These are phyloP conservation scores for Simalia tracyae DNA, from an alignment of 2,797 vertebrate genomes.

Conservation along the genomic window DNA sequence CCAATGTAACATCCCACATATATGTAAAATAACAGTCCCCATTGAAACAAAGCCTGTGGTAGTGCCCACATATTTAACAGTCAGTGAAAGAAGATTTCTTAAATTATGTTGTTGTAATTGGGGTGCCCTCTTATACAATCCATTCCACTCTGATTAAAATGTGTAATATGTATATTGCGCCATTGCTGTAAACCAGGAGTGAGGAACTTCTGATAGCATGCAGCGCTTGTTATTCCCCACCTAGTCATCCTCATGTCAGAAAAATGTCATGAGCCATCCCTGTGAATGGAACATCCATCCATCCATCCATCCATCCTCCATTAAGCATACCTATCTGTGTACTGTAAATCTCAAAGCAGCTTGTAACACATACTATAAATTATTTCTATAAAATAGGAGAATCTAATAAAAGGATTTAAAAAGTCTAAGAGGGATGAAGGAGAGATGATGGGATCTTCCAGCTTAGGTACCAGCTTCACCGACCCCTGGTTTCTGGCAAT, in stretches of 20 bases:
- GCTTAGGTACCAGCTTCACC: not conserved
- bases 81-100: not conserved
- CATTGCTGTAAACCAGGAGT: not conserved
- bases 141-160: not conserved
- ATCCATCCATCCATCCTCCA: not conserved
- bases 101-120: not conserved
- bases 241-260: not conserved
- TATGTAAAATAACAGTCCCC: not conserved
- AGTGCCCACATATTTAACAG: not conserved
- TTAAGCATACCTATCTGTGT: not conserved
- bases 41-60: not conserved
- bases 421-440: not conserved
- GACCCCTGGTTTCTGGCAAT: not conserved
- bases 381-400: not conserved
- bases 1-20: not conserved
- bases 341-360: not conserved
- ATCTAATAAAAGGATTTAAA: not conserved
- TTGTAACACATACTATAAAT: not conserved
- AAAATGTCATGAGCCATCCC: not conserved
- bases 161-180: not conserved
- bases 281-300: not conserved
- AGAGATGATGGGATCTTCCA: not conserved
- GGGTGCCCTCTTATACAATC: not conserved
- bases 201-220: not conserved
- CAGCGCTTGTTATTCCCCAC: not conserved